Base-by-base conservation (phyloP, 2,888 invertebrate species). In the Candidula unifasciata region DNA sequence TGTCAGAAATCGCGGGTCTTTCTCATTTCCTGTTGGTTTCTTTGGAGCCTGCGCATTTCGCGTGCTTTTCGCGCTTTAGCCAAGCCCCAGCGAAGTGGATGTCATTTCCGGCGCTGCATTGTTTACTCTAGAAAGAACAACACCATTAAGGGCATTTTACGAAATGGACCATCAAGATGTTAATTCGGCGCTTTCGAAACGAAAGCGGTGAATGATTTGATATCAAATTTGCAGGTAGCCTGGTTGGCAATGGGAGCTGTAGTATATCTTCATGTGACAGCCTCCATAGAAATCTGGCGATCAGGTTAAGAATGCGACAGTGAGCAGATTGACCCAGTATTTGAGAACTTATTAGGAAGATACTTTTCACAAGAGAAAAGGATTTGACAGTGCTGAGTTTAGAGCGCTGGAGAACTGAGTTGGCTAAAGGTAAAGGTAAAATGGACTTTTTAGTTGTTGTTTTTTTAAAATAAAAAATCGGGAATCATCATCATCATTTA, bases 91-190 rank as follows among this genome's bases (percentile, higher is more conserved):
- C 64, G 37, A 37, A 78, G 64, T 78, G 78, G 66, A 69, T 64
- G 27, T 83, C 78, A 78, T 78, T 68, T 78, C 83, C 77, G 77
- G 68, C 57, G 69, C 69, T n/a, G 52, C 30, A 69, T 78, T 78
- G 78, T 83, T 77, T 57, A 78, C 71, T 37, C 27, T 54, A n/a
- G 69, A 69, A 76, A 64, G n/a, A 78, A 78, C 83, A 83, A 69
- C 83, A 69, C 69, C 78, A 78, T 83, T 66, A 83, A 33, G 66
- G 37, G 21, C 37, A 66, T 60, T 78, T 74, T 74, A 27, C 44
- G 73, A 74, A 74, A 74, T 74, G 73, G 52, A 52, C 73, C 52
- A 74, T 52, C 37, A 71, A 37, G 37, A 71, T 71, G 71, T 71
- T 35, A 71, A 71, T 71, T 71, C 37, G 3, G 35, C 71, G 35